A percentile compares a stretch with the other conserved stretches of the same genome.
Evolutionary conservation across 2,797 vertebrate species (phyloP).

Genomic region (Labroides dimidiatus): DNA sequence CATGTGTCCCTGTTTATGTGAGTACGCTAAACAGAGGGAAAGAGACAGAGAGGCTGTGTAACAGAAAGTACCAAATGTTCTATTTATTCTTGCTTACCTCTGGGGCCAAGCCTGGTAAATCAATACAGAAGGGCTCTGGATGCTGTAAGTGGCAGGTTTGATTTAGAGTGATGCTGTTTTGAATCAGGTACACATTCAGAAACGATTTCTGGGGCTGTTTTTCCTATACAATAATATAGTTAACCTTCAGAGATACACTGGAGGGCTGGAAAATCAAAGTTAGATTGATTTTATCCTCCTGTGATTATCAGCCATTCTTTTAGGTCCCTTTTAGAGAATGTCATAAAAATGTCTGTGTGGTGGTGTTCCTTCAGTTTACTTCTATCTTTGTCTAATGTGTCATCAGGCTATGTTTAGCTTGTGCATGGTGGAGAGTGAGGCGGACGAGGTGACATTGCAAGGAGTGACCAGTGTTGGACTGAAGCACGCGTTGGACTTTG

Average conservation of each 20-base stretch:
- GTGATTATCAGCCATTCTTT: background rate
- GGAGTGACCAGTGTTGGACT: conserved; percentile 95
- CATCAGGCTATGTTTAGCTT: conserved; percentile 97
- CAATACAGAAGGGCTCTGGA: conserved; percentile 46
- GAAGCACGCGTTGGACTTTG: conserved; percentile 96
- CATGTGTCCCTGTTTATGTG: background rate
- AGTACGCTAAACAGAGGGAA: conserved; percentile 2
- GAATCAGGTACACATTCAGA: conserved; percentile 9
- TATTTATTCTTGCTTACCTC: conserved; percentile 66
- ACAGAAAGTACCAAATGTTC: conserved; percentile 58
- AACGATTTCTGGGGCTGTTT: conserved; percentile 8
- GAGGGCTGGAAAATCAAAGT: conserved; percentile 14
- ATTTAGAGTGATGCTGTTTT: conserved; percentile 38
- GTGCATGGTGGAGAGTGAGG: conserved; percentile 97
- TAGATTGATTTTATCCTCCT: conserved; percentile 22
- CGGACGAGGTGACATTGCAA: conserved; percentile 94
- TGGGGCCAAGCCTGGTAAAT: conserved; percentile 37
- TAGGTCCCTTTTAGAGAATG: conserved; percentile 3
- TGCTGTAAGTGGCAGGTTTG: conserved; percentile 40
- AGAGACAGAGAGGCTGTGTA: conserved; percentile 31
- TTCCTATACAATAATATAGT: conserved; percentile 9
- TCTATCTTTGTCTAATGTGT: conserved; percentile 47
- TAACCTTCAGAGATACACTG: conserved; percentile 1
- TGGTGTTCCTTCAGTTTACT: conserved; percentile 35
- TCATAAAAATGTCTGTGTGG: background rate